These are phyloP conservation scores for Acropora tenuis DNA, from an alignment of 64 coral and sea anemone genomes.

Conservation along the genomic window DNA sequence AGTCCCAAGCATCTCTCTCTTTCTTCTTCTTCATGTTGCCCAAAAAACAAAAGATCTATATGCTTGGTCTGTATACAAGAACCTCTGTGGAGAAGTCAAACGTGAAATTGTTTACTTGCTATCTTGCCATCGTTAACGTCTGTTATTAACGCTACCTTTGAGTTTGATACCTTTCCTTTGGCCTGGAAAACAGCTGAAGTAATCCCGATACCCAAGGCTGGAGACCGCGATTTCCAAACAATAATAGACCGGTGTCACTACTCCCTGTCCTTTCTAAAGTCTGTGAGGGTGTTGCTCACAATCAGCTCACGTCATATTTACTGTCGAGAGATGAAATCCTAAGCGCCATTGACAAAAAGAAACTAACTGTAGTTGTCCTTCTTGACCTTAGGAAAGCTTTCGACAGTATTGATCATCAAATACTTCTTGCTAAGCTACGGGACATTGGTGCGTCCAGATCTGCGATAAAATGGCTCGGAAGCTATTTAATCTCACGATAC, in stretches of 20 bases:
- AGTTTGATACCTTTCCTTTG: neutral
- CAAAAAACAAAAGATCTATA: slow-evolving; percentile 29
- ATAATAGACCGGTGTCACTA: slow-evolving; percentile 53
- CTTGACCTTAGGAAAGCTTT: slow-evolving; percentile 29
- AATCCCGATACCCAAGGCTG: slow-evolving; percentile 8
- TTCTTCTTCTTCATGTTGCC: neutral
- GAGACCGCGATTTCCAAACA: slow-evolving; percentile 24
- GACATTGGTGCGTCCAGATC: slow-evolving; percentile 6
- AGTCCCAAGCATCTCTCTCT: too few species aligned
- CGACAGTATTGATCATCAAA: slow-evolving; percentile 30
- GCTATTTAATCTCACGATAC: slow-evolving; percentile 34
- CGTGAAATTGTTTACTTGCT: slow-evolving; percentile 25
- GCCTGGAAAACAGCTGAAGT: slow-evolving; percentile 53
- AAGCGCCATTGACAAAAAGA: slow-evolving; percentile 27
- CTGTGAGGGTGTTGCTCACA: neutral
- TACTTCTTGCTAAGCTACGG: slow-evolving; percentile 17
- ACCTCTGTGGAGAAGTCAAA: slow-evolving; percentile 24
- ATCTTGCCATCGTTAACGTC: slow-evolving; percentile 44
- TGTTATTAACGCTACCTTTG: slow-evolving; percentile 41
- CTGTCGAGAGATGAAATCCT: neutral
- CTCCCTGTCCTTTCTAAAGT: slow-evolving; percentile 21
- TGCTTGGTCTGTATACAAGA: slow-evolving; percentile 36
- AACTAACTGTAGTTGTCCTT: slow-evolving; percentile 36
- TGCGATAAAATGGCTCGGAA: slow-evolving; percentile 40
- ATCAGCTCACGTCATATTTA: slow-evolving; percentile 31